Conservation (phyloP, 2,797 vertebrate species). For the Falco columbarius region DNA sequence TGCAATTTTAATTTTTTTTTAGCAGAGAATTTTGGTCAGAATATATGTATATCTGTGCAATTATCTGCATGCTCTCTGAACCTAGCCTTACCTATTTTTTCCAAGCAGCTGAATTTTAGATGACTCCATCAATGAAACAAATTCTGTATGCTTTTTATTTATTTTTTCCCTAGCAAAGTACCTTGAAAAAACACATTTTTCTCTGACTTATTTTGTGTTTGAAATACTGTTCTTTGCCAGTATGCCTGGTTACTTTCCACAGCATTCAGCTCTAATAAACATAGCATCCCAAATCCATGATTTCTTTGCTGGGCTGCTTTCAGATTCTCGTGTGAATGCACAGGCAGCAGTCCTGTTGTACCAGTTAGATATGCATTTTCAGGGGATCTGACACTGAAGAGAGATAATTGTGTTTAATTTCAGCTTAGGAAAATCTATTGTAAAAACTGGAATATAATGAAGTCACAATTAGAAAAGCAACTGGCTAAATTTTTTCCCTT, state of each 20-base stretch:
- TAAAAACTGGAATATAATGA: slow-evolving; percentile 17
- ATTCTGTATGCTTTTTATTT: neutral
- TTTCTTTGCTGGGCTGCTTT: slow-evolving; percentile 3
- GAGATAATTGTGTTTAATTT: slow-evolving; percentile 4
- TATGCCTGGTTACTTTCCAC: neutral
- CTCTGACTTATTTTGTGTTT: neutral
- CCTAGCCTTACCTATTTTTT: neutral
- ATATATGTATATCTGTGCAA: neutral
- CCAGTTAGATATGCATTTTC: neutral
- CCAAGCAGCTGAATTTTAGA: neutral
- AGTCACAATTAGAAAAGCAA: slow-evolving; percentile 4
- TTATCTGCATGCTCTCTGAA: neutral
- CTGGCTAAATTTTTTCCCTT: slow-evolving; percentile 8
- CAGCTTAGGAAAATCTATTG: neutral
- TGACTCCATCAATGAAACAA: neutral
- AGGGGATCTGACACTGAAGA: neutral
- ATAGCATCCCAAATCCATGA: neutral
- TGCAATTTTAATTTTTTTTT: neutral
- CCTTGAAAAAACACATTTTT: neutral
- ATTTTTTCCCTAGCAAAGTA: neutral
- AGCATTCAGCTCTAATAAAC: neutral
- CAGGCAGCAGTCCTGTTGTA: neutral
- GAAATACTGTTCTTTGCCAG: neutral
- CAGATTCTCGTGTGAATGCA: neutral
- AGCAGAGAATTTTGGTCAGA: neutral